Conservation (phyloP, 2,797 vertebrate genomes). For the Setipinna tenuifilis region DNA sequence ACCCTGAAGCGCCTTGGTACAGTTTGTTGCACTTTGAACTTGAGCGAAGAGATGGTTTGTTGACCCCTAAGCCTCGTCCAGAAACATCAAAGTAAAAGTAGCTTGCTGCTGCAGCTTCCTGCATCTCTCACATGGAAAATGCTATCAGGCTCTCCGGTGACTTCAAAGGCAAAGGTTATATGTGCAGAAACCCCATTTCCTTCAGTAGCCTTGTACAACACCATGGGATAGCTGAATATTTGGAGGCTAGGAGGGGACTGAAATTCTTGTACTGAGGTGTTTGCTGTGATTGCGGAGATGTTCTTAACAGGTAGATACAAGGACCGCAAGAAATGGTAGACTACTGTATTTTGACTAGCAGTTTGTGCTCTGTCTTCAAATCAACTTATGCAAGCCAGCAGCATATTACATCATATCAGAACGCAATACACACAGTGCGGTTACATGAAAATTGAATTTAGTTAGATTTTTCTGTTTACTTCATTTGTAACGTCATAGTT, state of each 20-base stretch:
- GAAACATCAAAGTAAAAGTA: conserved; percentile 51
- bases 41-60: conserved; percentile 31
- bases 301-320: too few species aligned
- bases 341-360: neutral
- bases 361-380: neutral
- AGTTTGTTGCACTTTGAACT: conserved; percentile 30
- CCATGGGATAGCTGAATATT: neutral
- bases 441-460: too few species aligned
- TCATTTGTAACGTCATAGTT: too few species aligned
- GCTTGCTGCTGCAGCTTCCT: conserved; percentile 42
- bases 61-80: conserved; percentile 47
- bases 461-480: too few species aligned
- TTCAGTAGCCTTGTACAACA: neutral
- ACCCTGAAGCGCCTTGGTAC: neutral
- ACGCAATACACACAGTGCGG: too few species aligned
- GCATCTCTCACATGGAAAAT: conserved; percentile 37
- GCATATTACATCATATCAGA: neutral
- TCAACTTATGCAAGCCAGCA: neutral
- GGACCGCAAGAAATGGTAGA: neutral
- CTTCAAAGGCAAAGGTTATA: conserved; percentile 59
- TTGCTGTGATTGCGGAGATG: neutral
- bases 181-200: conserved; percentile 44
- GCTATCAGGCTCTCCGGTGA: conserved; percentile 42
- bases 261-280: neutral
- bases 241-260: neutral